Conservation (phyloP, 1,140 invertebrate species). For the Drosophila biarmipes region DNA sequence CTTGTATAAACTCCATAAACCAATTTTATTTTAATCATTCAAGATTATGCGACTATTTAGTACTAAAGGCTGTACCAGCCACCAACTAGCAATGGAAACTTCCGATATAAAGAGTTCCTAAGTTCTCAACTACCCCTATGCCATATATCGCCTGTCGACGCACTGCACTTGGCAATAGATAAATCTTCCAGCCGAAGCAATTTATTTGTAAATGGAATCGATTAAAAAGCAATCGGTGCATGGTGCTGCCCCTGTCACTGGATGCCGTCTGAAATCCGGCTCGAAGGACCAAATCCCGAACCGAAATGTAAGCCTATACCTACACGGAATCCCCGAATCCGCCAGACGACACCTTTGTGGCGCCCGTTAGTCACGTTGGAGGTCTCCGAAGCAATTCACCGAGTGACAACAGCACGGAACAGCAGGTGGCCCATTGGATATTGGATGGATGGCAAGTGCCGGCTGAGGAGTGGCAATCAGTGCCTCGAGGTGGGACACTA, state of each 20-base stretch:
- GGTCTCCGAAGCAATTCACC: conserved; percentile 73
- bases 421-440: conserved; percentile 27
- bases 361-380: conserved; percentile 72
- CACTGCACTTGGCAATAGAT: conserved; percentile 55
- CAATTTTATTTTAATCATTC: too few species aligned
- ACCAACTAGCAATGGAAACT: neutral
- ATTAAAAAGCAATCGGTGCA: conserved; percentile 84
- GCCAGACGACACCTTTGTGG: conserved; percentile 80
- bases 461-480: conserved; percentile 57
- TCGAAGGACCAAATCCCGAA: conserved; percentile 14
- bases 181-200: conserved; percentile 77
- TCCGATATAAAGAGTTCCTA: neutral
- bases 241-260: conserved; percentile 40
- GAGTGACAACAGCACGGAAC: conserved; percentile 66
- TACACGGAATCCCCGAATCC: conserved; percentile 9
- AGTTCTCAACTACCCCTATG: neutral
- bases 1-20: neutral
- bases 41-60: too few species aligned
- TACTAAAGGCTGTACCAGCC: too few species aligned
- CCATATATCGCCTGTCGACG: neutral
- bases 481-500: conserved; percentile 33
- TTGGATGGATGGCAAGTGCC: conserved; percentile 43
- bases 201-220: conserved; percentile 85
- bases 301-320: neutral
- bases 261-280: conserved; percentile 32